These are phyloP conservation scores for Athene noctua DNA, from an alignment of 2,113 vertebrate species.

Conservation along the genomic window DNA sequence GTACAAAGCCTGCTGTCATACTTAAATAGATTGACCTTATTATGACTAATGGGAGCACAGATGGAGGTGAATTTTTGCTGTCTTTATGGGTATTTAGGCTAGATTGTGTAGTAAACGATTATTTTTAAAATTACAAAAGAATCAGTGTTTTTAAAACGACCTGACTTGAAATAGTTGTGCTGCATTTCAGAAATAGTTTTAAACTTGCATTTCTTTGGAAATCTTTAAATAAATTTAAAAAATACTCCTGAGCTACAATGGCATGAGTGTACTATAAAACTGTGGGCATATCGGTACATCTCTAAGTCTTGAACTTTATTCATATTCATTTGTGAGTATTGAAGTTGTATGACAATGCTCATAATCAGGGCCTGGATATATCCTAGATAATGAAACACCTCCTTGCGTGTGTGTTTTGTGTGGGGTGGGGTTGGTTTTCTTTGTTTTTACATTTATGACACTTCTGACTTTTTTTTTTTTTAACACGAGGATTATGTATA, in stretches of 20 bases:
- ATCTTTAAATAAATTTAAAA: background rate
- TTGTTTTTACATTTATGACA: background rate
- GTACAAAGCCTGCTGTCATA: background rate
- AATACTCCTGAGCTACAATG: background rate
- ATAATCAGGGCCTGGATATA: background rate
- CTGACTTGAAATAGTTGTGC: background rate
- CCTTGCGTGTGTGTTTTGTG: background rate
- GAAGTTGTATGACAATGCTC: background rate
- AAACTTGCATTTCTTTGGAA: background rate
- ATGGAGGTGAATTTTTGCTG: background rate
- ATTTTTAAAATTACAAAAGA: background rate
- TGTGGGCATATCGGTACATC: background rate
- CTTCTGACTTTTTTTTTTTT: background rate
- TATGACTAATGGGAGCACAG: background rate
- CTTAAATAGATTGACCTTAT: background rate
- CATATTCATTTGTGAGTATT: background rate
- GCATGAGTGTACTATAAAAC: background rate
- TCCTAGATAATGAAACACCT: background rate
- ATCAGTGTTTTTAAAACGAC: background rate
- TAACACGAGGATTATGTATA: background rate
- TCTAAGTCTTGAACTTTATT: background rate
- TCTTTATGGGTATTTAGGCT: background rate
- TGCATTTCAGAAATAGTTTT: background rate
- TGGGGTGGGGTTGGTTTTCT: background rate
- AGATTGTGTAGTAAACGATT: background rate